Conservation (phyloP, 2,113 vertebrate genomes). For the Oenanthe oenanthe region DNA sequence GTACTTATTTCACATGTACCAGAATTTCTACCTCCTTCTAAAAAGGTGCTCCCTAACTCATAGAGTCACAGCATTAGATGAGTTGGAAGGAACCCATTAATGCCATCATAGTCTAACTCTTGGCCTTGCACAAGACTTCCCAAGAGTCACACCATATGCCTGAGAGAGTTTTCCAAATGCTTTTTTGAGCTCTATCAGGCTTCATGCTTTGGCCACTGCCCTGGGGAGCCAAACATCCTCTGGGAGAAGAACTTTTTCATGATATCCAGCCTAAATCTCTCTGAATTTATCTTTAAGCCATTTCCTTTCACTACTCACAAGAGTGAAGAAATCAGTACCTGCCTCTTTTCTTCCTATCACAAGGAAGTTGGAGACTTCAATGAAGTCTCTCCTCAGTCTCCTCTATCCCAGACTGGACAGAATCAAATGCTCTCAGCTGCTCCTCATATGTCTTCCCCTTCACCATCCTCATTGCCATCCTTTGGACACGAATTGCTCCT, state of each 20-base stretch:
- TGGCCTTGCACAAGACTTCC: not conserved
- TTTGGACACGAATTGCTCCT: not conserved
- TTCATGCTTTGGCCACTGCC: too few relatives aligned
- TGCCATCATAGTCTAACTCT: not conserved
- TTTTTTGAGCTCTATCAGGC: too few relatives aligned
- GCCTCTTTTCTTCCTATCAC: not conserved
- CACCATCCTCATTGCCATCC: rapidly evolving
- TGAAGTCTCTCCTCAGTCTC: not conserved
- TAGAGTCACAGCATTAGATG: not conserved
- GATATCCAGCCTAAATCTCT: not conserved
- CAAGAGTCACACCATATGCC: not conserved
- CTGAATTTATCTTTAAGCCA: not conserved
- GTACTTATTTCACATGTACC: rapidly evolving
- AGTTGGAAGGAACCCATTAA: not conserved
- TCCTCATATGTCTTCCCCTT: not conserved
- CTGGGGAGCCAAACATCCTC: rapidly evolving
- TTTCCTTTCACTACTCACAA: not conserved
- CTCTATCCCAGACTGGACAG: not conserved
- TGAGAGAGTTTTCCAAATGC: not conserved
- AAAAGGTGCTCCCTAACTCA: not conserved
- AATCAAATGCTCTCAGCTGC: not conserved
- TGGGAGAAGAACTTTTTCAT: not conserved
- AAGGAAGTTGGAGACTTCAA: not conserved
- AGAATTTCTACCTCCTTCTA: not conserved
- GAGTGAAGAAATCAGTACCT: not conserved